These are phyloP conservation scores for Dolomedes plantarius DNA, from an alignment of 2,888 invertebrate genomes.

Conservation along the genomic window DNA sequence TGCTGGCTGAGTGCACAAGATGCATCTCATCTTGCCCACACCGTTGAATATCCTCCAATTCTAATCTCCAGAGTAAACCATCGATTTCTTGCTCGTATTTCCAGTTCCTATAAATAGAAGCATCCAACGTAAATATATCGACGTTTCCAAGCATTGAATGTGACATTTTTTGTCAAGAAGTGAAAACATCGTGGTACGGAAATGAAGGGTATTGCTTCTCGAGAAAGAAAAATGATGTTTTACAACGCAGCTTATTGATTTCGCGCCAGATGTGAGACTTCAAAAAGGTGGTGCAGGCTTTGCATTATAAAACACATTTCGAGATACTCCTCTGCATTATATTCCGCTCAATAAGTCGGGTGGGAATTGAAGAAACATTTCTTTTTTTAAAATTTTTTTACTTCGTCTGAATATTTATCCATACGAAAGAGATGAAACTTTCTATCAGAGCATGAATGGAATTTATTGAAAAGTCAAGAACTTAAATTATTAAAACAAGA, in stretches of 20 bases:
- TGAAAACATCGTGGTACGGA: background rate
- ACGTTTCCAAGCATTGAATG: background rate
- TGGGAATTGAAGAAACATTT: too few species aligned
- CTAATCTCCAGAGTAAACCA: constrained; percentile 96
- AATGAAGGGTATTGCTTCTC: background rate
- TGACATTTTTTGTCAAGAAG: background rate
- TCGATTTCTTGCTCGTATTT: constrained; percentile 99
- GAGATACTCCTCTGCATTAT: too few species aligned
- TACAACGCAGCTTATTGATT: background rate
- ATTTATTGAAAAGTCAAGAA: too few species aligned
- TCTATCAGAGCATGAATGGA: too few species aligned
- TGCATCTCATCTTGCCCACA: constrained; percentile 38
- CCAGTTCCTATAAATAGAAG: constrained; percentile 84
- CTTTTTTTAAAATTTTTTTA: too few species aligned
- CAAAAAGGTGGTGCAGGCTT: too few species aligned
- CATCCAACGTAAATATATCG: background rate
- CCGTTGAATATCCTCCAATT: constrained; percentile 81
- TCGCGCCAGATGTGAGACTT: background rate
- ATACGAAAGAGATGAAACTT: too few species aligned
- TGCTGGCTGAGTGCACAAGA: constrained; percentile 59
- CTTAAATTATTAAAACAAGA: too few species aligned
- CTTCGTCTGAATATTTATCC: too few species aligned
- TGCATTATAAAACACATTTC: too few species aligned
- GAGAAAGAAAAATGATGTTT: background rate
- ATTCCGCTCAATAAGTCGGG: too few species aligned